Conservation (phyloP, 2,113 vertebrate species). For the Colius striatus region DNA sequence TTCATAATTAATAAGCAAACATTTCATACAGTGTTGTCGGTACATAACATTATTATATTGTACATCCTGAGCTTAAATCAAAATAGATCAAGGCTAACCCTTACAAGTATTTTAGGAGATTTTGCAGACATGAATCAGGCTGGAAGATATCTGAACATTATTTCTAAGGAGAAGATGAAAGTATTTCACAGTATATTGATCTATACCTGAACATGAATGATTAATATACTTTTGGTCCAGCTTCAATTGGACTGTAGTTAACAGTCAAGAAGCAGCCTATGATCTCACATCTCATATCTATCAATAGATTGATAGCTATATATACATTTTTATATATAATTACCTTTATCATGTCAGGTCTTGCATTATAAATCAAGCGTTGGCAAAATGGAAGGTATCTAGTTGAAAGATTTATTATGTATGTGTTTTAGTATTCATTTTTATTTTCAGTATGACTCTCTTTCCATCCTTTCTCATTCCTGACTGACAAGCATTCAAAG, state of each 20-base stretch:
- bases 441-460: neutral
- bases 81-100: neutral
- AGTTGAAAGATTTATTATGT: neutral
- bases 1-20: neutral
- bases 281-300: neutral
- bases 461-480: neutral
- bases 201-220: neutral
- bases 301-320: neutral
- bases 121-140: neutral
- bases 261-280: neutral
- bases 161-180: constrained; percentile 22
- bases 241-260: neutral
- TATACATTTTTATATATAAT: neutral
- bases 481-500: neutral
- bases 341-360: neutral
- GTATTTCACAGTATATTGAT: neutral
- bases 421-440: neutral
- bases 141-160: neutral
- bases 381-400: neutral
- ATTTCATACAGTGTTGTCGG: neutral
- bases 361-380: neutral
- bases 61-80: neutral
- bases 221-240: constrained; percentile 1
- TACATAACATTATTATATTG: neutral
- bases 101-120: neutral